Conservation (phyloP, 2,888 invertebrate species). For the Cordilura impudica region DNA sequence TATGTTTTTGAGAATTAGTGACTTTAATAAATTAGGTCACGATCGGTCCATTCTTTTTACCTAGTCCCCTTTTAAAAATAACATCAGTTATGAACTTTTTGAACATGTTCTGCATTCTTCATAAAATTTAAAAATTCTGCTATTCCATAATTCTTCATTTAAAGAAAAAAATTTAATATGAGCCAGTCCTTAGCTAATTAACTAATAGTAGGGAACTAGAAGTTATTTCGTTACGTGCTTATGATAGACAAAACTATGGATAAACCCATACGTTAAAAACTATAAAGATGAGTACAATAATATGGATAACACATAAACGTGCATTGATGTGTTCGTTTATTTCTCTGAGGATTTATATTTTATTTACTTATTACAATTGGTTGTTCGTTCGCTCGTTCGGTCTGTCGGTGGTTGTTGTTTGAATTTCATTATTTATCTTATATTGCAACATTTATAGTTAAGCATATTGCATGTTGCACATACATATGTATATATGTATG, state of each 20-base stretch:
- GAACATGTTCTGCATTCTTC: too few species aligned
- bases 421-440: conserved; percentile 50
- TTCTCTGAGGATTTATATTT: conserved; percentile 34
- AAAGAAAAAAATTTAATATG: too few species aligned
- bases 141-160: too few species aligned
- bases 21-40: too few species aligned
- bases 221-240: not conserved
- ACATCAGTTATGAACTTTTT: too few species aligned
- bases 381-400: not conserved
- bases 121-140: too few species aligned
- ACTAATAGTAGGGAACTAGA: too few species aligned
- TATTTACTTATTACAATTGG: conserved; percentile 29
- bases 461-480: conserved; percentile 7
- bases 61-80: too few species aligned
- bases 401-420: conserved; percentile 51
- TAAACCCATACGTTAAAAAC: conserved; percentile 2
- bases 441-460: conserved; percentile 49
- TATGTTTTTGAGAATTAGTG: too few species aligned
- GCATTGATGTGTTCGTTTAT: not conserved
- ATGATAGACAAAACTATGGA: not conserved
- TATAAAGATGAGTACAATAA: not conserved
- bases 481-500: not conserved
- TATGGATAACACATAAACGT: conserved; percentile 2
- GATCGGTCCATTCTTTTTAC: too few species aligned
- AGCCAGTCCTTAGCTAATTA: too few species aligned